Evolutionary conservation across 2,797 vertebrate genomes (phyloP).

Genomic region (Mormyrops attenuatus): DNA sequence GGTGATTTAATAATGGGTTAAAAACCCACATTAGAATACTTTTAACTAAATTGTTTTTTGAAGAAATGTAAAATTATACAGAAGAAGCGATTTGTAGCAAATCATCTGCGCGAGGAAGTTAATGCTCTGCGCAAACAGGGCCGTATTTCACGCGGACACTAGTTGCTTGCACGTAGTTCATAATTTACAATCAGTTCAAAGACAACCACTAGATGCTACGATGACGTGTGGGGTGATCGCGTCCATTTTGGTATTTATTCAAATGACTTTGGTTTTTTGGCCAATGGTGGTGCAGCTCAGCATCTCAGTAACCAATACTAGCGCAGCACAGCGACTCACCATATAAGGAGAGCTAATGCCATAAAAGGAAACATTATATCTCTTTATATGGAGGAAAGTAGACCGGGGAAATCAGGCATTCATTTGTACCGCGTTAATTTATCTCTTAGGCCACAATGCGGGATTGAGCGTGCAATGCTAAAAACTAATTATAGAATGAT

Average conservation of each 20-base stretch:
- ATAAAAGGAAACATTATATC: constrained; percentile 80
- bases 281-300: constrained; percentile 32
- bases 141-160: neutral
- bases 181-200: constrained; percentile 21
- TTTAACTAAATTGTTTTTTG: neutral
- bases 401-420: constrained; percentile 31
- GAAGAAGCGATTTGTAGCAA: neutral
- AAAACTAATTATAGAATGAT: neutral
- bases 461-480: neutral
- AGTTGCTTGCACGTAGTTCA: neutral
- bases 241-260: constrained; percentile 29
- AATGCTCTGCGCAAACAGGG: neutral
- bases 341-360: constrained; percentile 76
- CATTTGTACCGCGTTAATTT: neutral
- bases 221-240: constrained; percentile 20
- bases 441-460: neutral
- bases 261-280: neutral
- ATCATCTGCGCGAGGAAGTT: neutral
- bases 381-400: constrained; percentile 81
- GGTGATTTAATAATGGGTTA: neutral
- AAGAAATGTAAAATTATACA: neutral
- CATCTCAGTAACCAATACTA: constrained; percentile 51
- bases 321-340: constrained; percentile 67
- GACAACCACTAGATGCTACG: constrained; percentile 21
- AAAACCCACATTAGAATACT: neutral